A percentile compares a stretch with the other conserved stretches of the same genome.
Evolutionary conservation across 2,797 vertebrate species (phyloP).

Genomic region (Parambassis ranga): DNA sequence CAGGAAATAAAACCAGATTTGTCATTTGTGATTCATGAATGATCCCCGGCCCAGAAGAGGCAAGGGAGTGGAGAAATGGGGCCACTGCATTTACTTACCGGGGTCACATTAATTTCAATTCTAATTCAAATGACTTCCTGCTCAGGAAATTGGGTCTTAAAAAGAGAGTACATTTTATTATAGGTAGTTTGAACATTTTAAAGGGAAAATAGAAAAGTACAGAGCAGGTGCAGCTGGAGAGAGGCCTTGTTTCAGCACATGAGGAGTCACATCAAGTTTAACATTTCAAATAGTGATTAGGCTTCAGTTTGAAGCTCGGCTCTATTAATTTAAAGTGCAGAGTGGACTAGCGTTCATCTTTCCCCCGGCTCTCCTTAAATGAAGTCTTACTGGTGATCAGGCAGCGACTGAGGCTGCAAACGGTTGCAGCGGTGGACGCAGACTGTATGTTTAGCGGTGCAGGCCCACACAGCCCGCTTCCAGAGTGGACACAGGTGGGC

Average conservation of each 20-base stretch:
- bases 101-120: conserved; percentile 67
- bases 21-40: conserved; percentile 59
- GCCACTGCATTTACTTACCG: conserved; percentile 38
- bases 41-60: conserved; percentile 32
- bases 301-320: conserved; percentile 45
- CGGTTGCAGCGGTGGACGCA: conserved; percentile 33
- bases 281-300: conserved; percentile 69
- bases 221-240: conserved; percentile 50
- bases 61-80: conserved; percentile 15
- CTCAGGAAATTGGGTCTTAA: conserved; percentile 60
- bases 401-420: conserved; percentile 28
- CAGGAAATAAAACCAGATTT: conserved; percentile 59
- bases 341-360: conserved; percentile 43
- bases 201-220: conserved; percentile 31
- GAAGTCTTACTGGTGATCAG: conserved; percentile 30
- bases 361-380: conserved; percentile 25
- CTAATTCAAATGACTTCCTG: conserved; percentile 63
- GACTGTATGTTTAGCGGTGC: conserved; percentile 42
- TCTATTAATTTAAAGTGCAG: conserved; percentile 58
- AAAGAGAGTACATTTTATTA: conserved; percentile 63
- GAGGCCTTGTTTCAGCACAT: conserved; percentile 19
- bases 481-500: conserved; percentile 59
- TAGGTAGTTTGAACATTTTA: conserved; percentile 54
- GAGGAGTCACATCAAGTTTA: conserved; percentile 46
- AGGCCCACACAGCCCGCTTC: conserved; percentile 57